Percentiles rank a stretch among this genome's conserved stretches.
These are phyloP conservation scores for Telmatherina bonti DNA, from an alignment of 2,797 vertebrate genomes.

Conservation along the genomic window DNA sequence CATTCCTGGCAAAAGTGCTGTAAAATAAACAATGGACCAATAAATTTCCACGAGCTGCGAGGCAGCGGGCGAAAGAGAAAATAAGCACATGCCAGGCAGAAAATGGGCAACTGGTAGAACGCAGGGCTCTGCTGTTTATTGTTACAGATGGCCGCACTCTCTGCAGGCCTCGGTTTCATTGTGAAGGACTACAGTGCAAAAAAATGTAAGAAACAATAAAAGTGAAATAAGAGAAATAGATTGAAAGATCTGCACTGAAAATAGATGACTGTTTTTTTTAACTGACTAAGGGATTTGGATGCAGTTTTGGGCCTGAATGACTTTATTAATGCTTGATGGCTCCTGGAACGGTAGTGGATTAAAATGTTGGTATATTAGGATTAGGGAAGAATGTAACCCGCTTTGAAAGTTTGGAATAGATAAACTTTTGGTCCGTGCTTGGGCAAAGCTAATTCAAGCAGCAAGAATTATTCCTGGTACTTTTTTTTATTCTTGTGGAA, in stretches of 20 bases:
- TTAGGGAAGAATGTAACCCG: too few species aligned
- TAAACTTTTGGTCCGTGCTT: too few species aligned
- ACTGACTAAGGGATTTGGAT: too few species aligned
- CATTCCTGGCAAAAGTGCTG: constrained; percentile 75
- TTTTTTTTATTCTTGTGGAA: too few species aligned
- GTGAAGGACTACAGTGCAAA: constrained; percentile 6
- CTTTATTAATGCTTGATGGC: too few species aligned
- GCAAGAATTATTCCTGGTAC: too few species aligned
- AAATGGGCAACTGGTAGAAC: constrained; percentile 54
- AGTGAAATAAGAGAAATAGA: constrained; percentile 24
- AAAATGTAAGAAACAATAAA: not conserved
- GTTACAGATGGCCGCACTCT: constrained; percentile 70
- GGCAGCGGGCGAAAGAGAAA: constrained; percentile 64
- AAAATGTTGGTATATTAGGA: too few species aligned
- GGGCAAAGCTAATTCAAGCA: too few species aligned
- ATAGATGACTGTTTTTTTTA: not conserved
- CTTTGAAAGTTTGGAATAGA: too few species aligned
- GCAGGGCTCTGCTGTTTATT: constrained; percentile 55
- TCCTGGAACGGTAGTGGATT: too few species aligned
- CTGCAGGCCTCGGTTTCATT: constrained; percentile 32
- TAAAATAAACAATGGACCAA: constrained; percentile 75
- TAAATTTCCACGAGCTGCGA: constrained; percentile 57
- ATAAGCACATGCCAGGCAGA: constrained; percentile 66
- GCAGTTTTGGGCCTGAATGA: too few species aligned
- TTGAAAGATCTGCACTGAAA: constrained; percentile 9